These are phyloP conservation scores for Leucophenga maculata DNA, from an alignment of 2,888 invertebrate genomes.

Conservation along the genomic window DNA sequence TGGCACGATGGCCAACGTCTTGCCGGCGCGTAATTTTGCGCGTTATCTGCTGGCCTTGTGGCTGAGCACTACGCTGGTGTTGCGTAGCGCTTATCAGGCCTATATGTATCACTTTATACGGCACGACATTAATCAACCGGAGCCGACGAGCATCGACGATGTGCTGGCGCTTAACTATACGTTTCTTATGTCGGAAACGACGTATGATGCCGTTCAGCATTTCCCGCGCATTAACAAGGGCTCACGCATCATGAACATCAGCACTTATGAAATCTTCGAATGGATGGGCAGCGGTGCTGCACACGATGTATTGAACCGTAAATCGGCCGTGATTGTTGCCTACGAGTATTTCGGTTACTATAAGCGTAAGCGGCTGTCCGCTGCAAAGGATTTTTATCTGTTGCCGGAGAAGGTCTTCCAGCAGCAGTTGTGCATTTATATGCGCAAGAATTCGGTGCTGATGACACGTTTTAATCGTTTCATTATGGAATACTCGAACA, in stretches of 20 bases:
- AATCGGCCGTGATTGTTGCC: conserved; percentile 45
- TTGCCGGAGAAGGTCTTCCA: conserved; percentile 46
- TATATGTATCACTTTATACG: conserved; percentile 50
- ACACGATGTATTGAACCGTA: not conserved
- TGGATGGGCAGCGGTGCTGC: conserved; percentile 30
- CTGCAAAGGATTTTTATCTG: conserved; percentile 37
- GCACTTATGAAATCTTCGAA: conserved; percentile 42
- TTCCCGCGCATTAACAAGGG: conserved; percentile 31
- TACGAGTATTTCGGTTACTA: conserved; percentile 49
- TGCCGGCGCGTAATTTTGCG: conserved; percentile 63
- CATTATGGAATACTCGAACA: conserved; percentile 41
- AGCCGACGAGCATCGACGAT: conserved; percentile 40
- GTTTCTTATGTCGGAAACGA: conserved; percentile 39
- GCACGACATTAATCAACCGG: conserved; percentile 40
- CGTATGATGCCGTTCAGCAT: conserved; percentile 29
- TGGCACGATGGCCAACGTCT: conserved; percentile 38
- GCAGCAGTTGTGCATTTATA: conserved; percentile 51
- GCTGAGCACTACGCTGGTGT: conserved; percentile 58
- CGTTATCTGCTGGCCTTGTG: conserved; percentile 62
- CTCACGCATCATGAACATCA: conserved; percentile 38
- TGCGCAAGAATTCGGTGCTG: conserved; percentile 48
- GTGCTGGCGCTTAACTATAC: conserved; percentile 38
- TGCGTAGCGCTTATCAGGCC: conserved; percentile 61
- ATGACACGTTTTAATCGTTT: conserved; percentile 41
- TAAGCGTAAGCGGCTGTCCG: conserved; percentile 31